phyloP scores from a whole-genome alignment of 1,140 invertebrate genomes.

The Drosophila gunungcola region DNA sequence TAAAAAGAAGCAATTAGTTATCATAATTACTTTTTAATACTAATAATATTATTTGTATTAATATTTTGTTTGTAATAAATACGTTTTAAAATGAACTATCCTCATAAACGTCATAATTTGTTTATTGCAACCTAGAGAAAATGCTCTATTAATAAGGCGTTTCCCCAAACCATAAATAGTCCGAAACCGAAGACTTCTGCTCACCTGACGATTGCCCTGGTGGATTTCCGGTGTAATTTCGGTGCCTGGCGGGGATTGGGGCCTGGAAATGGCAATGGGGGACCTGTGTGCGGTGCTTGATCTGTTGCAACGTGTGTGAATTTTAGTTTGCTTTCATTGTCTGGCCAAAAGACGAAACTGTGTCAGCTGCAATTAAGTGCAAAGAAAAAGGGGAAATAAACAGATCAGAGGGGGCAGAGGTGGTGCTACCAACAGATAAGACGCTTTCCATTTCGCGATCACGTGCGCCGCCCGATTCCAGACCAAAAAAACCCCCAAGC shows the following conservation, averaged over 20 bases:
- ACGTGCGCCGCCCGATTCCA: constrained; percentile 46
- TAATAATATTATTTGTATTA: too few relatives aligned
- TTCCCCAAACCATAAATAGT: constrained; percentile 12
- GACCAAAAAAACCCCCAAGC: constrained; percentile 6
- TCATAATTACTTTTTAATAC: too few relatives aligned
- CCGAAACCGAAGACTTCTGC: constrained; percentile 4
- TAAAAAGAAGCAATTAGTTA: too few relatives aligned
- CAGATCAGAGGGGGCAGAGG: constrained; percentile 20
- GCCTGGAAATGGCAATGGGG: constrained; percentile 1
- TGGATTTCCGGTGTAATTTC: constrained; percentile 27
- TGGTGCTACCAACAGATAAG: constrained; percentile 18
- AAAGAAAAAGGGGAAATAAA: constrained; percentile 8
- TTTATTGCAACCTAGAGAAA: constrained; percentile 11
- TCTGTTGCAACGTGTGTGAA: constrained; percentile 57
- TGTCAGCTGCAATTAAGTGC: constrained; percentile 59
- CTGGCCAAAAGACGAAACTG: constrained; percentile 50
- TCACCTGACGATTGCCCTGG: constrained; percentile 3
- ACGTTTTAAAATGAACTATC: background rate
- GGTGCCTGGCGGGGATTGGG: constrained; percentile 18
- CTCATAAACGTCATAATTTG: background rate
- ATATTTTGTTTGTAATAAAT: too few relatives aligned
- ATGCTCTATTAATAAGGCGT: constrained; percentile 9
- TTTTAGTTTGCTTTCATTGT: constrained; percentile 41
- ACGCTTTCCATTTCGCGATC: constrained; percentile 76
- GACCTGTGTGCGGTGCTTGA: constrained; percentile 13